These are phyloP conservation scores for Trachelus iudaicus DNA, from an alignment of 2,888 invertebrate genomes.

Conservation along the genomic window DNA sequence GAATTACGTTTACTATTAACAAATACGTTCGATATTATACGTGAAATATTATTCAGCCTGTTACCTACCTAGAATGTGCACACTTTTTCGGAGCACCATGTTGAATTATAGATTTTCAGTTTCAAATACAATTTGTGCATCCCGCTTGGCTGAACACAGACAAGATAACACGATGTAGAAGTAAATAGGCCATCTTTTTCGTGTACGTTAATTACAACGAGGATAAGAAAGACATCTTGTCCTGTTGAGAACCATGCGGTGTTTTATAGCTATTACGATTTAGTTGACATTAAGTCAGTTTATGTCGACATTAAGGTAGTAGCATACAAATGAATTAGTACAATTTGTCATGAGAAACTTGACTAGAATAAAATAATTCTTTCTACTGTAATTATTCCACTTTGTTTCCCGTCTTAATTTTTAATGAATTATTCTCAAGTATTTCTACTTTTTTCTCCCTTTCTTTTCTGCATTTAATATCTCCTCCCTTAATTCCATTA, in stretches of 20 bases:
- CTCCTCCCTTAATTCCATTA: neutral
- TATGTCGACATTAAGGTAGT: neutral
- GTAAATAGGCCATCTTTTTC: neutral
- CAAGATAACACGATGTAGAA: neutral
- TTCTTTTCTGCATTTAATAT: neutral
- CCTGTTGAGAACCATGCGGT: neutral
- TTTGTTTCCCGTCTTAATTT: neutral
- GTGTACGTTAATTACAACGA: neutral
- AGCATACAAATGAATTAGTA: neutral
- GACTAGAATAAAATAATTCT: constrained; percentile 7
- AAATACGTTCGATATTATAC: neutral
- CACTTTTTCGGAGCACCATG: neutral
- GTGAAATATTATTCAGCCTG: neutral
- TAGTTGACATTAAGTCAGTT: neutral
- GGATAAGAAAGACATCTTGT: neutral
- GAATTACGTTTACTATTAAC: neutral
- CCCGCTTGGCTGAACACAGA: neutral
- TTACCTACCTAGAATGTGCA: neutral
- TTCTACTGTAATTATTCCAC: constrained; percentile 3
- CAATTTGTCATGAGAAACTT: neutral
- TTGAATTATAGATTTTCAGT: neutral
- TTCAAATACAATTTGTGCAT: neutral
- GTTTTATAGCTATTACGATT: neutral
- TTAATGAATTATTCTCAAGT: neutral
- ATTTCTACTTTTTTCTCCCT: neutral